Conservation (phyloP, 2,113 vertebrate genomes). For the Balaeniceps rex region DNA sequence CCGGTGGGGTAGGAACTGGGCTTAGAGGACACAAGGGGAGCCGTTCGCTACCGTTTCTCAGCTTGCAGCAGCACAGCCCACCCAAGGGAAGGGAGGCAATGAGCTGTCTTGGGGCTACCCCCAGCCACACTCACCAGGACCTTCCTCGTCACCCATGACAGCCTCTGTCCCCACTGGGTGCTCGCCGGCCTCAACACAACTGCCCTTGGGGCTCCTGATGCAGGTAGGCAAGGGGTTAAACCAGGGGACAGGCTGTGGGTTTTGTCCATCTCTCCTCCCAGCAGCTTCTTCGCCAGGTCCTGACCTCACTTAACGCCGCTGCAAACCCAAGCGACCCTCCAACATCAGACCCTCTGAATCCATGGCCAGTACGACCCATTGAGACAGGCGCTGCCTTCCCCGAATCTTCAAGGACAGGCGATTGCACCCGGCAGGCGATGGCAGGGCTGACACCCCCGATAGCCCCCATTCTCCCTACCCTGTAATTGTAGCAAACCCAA, state of each 20-base stretch:
- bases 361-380: fast-evolving
- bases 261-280: not conserved
- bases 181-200: not conserved
- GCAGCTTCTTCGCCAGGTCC: not conserved
- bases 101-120: not conserved
- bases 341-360: not conserved
- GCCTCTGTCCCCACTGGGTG: not conserved
- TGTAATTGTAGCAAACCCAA: not conserved
- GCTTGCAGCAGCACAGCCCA: not conserved
- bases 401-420: fast-evolving
- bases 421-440: not conserved
- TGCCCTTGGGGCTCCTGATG: not conserved
- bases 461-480: not conserved
- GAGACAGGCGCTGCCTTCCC: not conserved
- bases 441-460: fast-evolving
- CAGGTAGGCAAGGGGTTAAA: not conserved
- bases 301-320: not conserved
- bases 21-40: not conserved
- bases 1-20: not conserved
- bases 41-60: not conserved
- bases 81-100: not conserved
- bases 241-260: not conserved
- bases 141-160: not conserved
- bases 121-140: not conserved
- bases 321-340: not conserved